Conservation (phyloP, 1,140 invertebrate species). For the Drosophila pseudoananassae region DNA sequence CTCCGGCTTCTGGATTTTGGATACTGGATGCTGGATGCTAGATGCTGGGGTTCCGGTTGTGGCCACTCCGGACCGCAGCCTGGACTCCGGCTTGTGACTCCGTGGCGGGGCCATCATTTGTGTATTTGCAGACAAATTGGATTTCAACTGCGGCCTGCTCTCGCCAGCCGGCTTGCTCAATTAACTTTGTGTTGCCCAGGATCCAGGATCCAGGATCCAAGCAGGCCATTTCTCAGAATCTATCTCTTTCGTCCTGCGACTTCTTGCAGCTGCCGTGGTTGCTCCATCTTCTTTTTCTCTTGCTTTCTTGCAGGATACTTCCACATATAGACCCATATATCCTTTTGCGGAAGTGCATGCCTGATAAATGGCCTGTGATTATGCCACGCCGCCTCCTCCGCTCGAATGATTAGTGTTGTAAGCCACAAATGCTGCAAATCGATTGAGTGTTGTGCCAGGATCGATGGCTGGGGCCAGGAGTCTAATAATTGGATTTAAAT, state of each 20-base stretch:
- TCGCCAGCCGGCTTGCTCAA: slow-evolving; percentile 46
- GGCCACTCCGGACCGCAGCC: background rate
- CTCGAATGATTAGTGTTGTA: slow-evolving; percentile 22
- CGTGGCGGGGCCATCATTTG: slow-evolving; percentile 40
- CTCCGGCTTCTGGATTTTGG: background rate
- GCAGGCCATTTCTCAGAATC: slow-evolving; percentile 52
- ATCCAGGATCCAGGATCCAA: slow-evolving; percentile 38
- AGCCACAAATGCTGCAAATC: slow-evolving; percentile 38
- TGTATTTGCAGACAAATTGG: slow-evolving; percentile 60
- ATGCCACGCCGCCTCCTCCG: slow-evolving; percentile 26
- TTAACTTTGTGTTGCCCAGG: slow-evolving; percentile 56
- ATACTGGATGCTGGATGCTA: no score
- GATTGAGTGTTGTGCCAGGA: slow-evolving; percentile 27
- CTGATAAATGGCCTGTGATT: slow-evolving; percentile 56
- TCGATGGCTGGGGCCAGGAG: slow-evolving; percentile 2
- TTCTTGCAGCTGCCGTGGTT: slow-evolving; percentile 28
- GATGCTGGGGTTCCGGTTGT: slow-evolving; percentile 4
- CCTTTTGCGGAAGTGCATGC: slow-evolving; percentile 27
- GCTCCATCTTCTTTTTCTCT: slow-evolving; percentile 1
- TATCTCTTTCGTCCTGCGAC: slow-evolving; percentile 9
- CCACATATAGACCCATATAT: background rate
- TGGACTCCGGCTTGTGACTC: background rate
- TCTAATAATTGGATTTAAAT: slow-evolving; percentile 5
- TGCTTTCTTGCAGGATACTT: background rate
- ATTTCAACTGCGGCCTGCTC: slow-evolving; percentile 45